A percentile compares a stretch with the other conserved stretches of the same genome.
These are phyloP conservation scores for Acanthosepion esculentum DNA, from an alignment of 2,888 invertebrate species.

Conservation along the genomic window DNA sequence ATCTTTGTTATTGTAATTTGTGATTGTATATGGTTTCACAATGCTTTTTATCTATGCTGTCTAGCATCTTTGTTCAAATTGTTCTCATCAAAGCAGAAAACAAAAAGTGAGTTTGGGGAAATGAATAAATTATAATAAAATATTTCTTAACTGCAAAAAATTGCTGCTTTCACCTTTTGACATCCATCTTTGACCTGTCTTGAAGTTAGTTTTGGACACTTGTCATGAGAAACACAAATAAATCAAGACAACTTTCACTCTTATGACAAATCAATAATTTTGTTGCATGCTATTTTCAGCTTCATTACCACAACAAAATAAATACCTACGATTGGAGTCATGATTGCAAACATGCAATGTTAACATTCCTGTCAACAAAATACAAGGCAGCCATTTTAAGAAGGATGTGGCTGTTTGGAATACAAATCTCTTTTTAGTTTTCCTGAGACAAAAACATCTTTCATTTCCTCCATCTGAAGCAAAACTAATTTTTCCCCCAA, in stretches of 20 bases:
- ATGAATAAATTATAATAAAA: too few relatives aligned
- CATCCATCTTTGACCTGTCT: background rate
- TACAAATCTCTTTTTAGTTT: slow-evolving; percentile 33
- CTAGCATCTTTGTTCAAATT: too few relatives aligned
- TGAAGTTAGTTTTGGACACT: background rate
- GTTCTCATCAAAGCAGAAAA: too few relatives aligned
- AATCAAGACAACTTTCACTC: background rate
- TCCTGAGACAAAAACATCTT: background rate
- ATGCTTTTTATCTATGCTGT: too few relatives aligned
- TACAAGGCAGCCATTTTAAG: background rate
- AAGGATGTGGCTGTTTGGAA: background rate
- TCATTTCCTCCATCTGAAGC: background rate
- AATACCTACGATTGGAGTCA: slow-evolving; percentile 2
- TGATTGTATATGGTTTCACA: too few relatives aligned
- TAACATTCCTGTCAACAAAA: background rate
- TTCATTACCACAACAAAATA: slow-evolving; percentile 17
- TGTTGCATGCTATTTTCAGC: background rate
- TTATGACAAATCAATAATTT: background rate
- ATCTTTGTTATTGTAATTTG: too few relatives aligned
- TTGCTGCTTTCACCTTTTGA: too few relatives aligned
- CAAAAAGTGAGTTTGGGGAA: too few relatives aligned
- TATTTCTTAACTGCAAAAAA: too few relatives aligned
- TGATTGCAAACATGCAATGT: background rate
- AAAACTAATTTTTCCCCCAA: background rate
- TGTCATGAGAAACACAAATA: background rate